A percentile compares a stretch with the other conserved stretches of the same genome.
Conservation (phyloP, 1,140 invertebrate genomes). For the Drosophila kurseongensis region DNA sequence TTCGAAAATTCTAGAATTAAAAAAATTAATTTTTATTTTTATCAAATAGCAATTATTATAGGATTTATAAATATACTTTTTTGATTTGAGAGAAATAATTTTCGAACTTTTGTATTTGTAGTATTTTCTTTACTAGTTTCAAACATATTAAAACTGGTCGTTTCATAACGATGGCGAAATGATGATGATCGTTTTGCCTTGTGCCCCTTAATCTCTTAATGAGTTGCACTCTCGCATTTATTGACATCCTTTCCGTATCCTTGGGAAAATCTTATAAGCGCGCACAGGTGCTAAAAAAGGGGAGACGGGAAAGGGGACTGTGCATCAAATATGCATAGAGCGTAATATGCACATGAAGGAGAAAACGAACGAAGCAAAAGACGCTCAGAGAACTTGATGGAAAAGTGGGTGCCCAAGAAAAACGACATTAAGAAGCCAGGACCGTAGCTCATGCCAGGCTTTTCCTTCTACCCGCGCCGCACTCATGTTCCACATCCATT, state of each 20-base stretch:
- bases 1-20: no score
- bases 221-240: slow-evolving; percentile 75
- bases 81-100: background rate
- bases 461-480: slow-evolving; percentile 15
- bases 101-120: background rate
- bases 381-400: slow-evolving; percentile 39
- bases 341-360: slow-evolving; percentile 69
- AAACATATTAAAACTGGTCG: slow-evolving; percentile 37
- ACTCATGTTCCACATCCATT: background rate
- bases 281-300: slow-evolving; percentile 28
- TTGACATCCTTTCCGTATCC: slow-evolving; percentile 63
- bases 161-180: slow-evolving; percentile 1
- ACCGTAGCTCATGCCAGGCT: slow-evolving; percentile 40
- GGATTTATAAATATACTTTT: no score
- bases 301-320: background rate
- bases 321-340: slow-evolving; percentile 74
- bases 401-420: slow-evolving; percentile 50
- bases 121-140: slow-evolving; percentile 11
- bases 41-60: no score
- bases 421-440: slow-evolving; percentile 67
- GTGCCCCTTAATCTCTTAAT: slow-evolving; percentile 73
- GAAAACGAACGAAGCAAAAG: slow-evolving; percentile 48
- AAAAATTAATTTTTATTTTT: no score
- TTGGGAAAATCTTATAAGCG: slow-evolving; percentile 68
- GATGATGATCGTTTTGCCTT: slow-evolving; percentile 49